Evolutionary conservation across 2,113 vertebrate species (phyloP).

Genomic region (Sphaerodactylus townsendi): DNA sequence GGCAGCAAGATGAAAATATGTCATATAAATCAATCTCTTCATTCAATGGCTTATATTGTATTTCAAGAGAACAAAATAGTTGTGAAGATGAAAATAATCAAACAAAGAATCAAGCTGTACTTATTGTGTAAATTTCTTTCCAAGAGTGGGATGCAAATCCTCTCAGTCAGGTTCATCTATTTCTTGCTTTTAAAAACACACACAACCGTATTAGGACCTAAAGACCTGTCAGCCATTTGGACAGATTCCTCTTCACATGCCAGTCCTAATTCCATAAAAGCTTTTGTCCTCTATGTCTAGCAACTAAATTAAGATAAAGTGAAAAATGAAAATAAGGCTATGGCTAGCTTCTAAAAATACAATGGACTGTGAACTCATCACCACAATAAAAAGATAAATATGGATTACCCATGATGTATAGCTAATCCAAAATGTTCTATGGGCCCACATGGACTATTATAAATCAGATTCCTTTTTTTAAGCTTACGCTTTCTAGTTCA

Average conservation of each 20-base stretch:
- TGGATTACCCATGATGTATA: conserved; percentile 6
- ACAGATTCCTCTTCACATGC: conserved; percentile 44
- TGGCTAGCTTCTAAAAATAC: conserved; percentile 51
- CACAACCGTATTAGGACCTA: not conserved
- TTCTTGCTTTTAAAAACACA: conserved; percentile 8
- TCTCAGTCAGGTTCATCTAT: conserved; percentile 27
- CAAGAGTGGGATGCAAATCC: conserved; percentile 25
- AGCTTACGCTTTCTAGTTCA: conserved; percentile 16
- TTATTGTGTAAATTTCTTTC: conserved; percentile 29
- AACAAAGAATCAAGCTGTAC: conserved; percentile 12
- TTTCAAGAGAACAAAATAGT: not conserved
- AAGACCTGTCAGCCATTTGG: conserved; percentile 27
- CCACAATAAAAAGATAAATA: conserved; percentile 46
- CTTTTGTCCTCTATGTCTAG: conserved; percentile 56
- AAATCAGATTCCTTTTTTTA: conserved; percentile 4
- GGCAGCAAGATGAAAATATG: conserved; percentile 19
- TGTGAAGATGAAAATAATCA: conserved; percentile 17
- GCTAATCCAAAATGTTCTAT: conserved; percentile 31
- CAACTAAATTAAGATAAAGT: conserved; percentile 67
- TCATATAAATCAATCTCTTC: not conserved
- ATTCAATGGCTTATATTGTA: conserved; percentile 6
- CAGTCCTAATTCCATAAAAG: conserved; percentile 57
- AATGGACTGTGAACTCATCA: conserved; percentile 34
- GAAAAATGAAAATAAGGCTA: conserved; percentile 67
- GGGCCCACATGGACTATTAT: not conserved